A percentile compares a stretch with the other conserved stretches of the same genome.
Conservation (phyloP, 2,888 invertebrate genomes). For the Cephus nigrinus region DNA sequence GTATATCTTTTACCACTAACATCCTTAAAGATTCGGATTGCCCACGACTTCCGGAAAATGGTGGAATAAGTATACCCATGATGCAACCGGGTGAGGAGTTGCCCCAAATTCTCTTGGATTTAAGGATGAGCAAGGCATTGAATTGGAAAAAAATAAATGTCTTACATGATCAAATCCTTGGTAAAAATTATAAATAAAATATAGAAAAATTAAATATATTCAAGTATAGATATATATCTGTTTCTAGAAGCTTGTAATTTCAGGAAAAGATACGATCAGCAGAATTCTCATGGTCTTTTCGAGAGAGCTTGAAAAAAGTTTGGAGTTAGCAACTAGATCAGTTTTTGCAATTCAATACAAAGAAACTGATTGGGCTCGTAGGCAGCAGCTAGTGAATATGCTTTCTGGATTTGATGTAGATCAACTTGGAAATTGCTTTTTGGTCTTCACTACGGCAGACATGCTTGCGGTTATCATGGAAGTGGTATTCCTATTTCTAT, state of each 20-base stretch:
- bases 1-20: not conserved
- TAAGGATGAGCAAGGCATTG: constrained; percentile 74
- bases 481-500: constrained; percentile 54
- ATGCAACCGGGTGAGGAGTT: constrained; percentile 78
- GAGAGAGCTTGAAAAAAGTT: constrained; percentile 64
- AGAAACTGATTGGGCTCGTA: constrained; percentile 66
- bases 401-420: constrained; percentile 68
- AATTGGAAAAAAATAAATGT: constrained; percentile 80
- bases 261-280: constrained; percentile 75
- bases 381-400: constrained; percentile 67
- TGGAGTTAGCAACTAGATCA: constrained; percentile 67
- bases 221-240: not conserved
- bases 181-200: constrained; percentile 62
- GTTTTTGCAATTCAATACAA: constrained; percentile 70
- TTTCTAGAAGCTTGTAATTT: constrained; percentile 23
- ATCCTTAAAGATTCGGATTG: constrained; percentile 76
- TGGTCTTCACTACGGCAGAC: constrained; percentile 74
- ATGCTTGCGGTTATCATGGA: constrained; percentile 76
- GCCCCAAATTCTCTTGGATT: constrained; percentile 81
- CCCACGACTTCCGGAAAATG: constrained; percentile 75
- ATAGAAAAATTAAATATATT: not conserved
- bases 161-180: constrained; percentile 78
- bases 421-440: constrained; percentile 71
- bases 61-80: constrained; percentile 79
- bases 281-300: constrained; percentile 74